phyloP scores from a whole-genome alignment of 1,140 invertebrate genomes.

The Uloborus diversus region DNA sequence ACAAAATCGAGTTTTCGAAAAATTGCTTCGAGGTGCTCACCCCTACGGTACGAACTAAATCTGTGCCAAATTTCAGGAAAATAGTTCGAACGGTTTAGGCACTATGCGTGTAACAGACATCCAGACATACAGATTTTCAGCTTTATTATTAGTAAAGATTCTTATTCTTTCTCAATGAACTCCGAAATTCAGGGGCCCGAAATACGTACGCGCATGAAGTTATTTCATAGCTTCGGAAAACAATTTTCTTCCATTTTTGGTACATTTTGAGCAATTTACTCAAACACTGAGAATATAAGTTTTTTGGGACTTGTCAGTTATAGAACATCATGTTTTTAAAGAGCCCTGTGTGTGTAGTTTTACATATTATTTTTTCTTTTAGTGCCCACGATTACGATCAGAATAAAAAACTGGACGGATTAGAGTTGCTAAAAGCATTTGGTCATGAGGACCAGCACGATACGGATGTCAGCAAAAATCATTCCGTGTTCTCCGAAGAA shows the following conservation, averaged over 20 bases:
- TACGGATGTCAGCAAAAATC: background rate
- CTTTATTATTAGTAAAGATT: too few species aligned
- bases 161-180: too few species aligned
- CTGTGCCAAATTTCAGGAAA: too few species aligned
- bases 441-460: conserved; percentile 14
- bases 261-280: background rate
- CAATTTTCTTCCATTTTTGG: background rate
- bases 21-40: too few species aligned
- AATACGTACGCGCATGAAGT: background rate
- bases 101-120: too few species aligned
- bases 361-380: background rate
- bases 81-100: too few species aligned
- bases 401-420: conserved; percentile 37
- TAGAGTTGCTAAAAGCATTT: conserved; percentile 26
- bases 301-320: background rate
- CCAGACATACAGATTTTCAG: too few species aligned
- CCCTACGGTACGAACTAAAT: too few species aligned
- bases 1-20: too few species aligned
- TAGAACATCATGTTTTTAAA: too few species aligned
- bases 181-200: background rate
- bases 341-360: too few species aligned
- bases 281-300: background rate
- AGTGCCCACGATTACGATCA: conserved; percentile 40
- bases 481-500: background rate
- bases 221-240: background rate